These are phyloP conservation scores for Fregata magnificens DNA, from an alignment of 2,113 vertebrate species.

Conservation along the genomic window DNA sequence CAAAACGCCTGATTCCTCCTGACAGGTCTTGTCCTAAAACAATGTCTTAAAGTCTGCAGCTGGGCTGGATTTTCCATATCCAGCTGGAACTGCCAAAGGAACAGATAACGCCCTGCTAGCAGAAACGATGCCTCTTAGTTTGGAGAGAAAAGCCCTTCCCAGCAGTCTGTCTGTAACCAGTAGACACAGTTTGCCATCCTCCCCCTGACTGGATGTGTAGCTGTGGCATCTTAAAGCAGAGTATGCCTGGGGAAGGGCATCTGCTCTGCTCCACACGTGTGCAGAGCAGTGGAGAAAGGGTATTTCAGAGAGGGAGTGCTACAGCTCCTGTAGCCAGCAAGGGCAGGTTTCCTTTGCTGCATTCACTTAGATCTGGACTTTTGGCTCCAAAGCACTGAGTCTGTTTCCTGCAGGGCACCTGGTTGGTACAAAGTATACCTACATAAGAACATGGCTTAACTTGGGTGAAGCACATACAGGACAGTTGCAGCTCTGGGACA, in stretches of 20 bases:
- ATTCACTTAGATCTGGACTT: background rate
- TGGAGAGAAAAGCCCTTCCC: background rate
- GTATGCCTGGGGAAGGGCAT: background rate
- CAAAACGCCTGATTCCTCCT: slow-evolving; percentile 27
- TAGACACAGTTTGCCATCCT: background rate
- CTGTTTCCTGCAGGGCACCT: background rate
- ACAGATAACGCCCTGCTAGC: background rate
- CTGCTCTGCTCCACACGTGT: background rate
- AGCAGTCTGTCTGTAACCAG: background rate
- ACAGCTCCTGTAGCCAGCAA: background rate
- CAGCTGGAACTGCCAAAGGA: slow-evolving; percentile 10
- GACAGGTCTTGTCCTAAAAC: slow-evolving; percentile 18
- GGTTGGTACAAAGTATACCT: background rate
- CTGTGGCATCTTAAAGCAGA: background rate
- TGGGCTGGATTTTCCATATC: background rate
- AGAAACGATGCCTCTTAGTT: background rate
- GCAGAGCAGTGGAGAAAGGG: background rate
- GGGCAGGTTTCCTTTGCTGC: background rate
- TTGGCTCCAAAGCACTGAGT: background rate
- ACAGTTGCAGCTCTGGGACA: background rate
- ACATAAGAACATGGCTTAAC: background rate
- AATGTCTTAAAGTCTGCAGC: background rate
- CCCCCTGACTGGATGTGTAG: background rate
- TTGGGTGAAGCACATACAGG: background rate
- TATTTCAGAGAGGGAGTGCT: background rate